Base-by-base conservation (phyloP, 2,113 vertebrate genomes). In the Semicossyphus pulcher region DNA sequence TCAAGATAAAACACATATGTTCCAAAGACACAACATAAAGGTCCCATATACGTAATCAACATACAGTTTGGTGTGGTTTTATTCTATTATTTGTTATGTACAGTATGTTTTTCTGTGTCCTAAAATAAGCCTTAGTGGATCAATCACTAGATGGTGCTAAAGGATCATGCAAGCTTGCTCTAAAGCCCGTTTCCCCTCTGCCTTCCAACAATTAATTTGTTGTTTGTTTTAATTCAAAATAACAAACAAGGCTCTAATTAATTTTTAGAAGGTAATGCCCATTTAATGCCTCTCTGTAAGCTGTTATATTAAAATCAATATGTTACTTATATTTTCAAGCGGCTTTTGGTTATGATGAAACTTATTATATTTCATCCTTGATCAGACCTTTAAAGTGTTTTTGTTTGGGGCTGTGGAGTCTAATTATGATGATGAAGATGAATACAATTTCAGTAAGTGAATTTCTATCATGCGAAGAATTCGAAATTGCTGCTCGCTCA, bases 121-220 rank as follows among this genome's bases (percentile, higher is more conserved):
- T 48, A 11, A 34, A 70, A 21, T 1, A 16, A 47, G 12, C 6
- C 2, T 7, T 12, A 34, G 9, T n/a, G 7, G 32, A 45, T 20
- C 0, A 15, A 26, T 37, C 87, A 85, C 66, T 29, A 89, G 87
- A 73, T 85, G 81, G 87, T 1, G 28, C 12, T 70, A 76, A 64
- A 78, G 31, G 39, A 54, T 56, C 29, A 66, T 26, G 4, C 12
- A 28, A 25, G 2, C 18, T 42, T 12, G 26, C 12, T 18, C 29
- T 32, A 25, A 39, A 14, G 10, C 48, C 21, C 32, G 0, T 49
- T 42, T 18, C 5, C 14, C 1, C 32, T 21, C 3, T 18, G 18
- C 7, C n/a, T n/a, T n/a, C n/a, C n/a, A n/a, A n/a, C n/a, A n/a
- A n/a, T n/a, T n/a, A n/a, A n/a, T n/a, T 32, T 15, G 11, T 16